Percentiles rank a stretch among this genome's conserved stretches.
These are phyloP conservation scores for Drosophila vallismaia DNA, from an alignment of 2,888 invertebrate species.

Conservation along the genomic window DNA sequence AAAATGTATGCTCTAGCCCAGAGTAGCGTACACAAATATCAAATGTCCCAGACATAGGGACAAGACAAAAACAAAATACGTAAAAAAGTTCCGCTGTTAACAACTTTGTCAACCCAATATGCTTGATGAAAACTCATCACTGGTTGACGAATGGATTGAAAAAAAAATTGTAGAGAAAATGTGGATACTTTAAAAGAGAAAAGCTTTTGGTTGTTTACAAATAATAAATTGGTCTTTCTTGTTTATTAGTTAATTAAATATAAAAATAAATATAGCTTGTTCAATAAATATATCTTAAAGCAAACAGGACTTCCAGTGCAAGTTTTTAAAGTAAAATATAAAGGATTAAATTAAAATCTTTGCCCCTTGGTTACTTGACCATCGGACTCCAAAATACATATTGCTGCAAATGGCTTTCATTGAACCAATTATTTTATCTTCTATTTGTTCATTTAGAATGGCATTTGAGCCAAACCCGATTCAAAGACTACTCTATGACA, in stretches of 20 bases:
- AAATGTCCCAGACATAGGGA: slow-evolving; percentile 15
- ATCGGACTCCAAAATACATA: background rate
- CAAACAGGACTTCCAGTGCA: too few species aligned
- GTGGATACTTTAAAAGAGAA: background rate
- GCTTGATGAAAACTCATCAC: slow-evolving; percentile 54
- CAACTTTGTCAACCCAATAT: slow-evolving; percentile 63
- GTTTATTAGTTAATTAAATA: too few species aligned
- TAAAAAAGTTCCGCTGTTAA: slow-evolving; percentile 10
- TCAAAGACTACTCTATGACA: slow-evolving; percentile 44
- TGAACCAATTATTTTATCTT: slow-evolving; percentile 32
- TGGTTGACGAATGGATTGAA: slow-evolving; percentile 59
- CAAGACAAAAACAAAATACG: slow-evolving; percentile 8
- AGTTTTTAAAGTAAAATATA: too few species aligned
- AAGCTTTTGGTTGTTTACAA: too few species aligned
- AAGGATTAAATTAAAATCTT: too few species aligned
- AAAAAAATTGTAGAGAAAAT: background rate
- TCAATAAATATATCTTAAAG: too few species aligned
- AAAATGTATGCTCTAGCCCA: slow-evolving; percentile 44
- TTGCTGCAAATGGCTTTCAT: background rate
- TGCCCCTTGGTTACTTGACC: background rate
- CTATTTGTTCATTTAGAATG: slow-evolving; percentile 24
- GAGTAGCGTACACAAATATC: slow-evolving; percentile 30
- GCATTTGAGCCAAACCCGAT: slow-evolving; percentile 31
- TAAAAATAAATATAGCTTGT: too few species aligned
- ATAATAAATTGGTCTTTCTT: too few species aligned